Base-by-base conservation (phyloP, 2,888 invertebrate species). In the Atherix ibis region DNA sequence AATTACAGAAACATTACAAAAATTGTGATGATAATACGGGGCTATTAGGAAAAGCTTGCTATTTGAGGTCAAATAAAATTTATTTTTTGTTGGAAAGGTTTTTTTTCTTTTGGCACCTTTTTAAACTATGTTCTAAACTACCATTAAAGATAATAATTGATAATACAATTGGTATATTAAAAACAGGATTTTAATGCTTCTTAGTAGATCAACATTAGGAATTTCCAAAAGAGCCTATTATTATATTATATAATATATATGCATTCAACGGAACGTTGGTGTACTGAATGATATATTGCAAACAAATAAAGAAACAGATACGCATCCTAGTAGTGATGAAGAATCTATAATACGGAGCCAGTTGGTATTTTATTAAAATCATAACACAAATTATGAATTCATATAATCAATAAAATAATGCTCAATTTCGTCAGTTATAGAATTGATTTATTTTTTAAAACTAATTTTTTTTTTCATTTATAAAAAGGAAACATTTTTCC, bases 171-270 rank as follows among this genome's bases (percentile, higher is more conserved):
- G 22, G 22, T 22, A 10, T 22, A 22, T 22, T 22, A 10, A 22
- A 22, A 22, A 22, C 6, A 31, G 31, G 33, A 25, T 36, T 31
- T 27, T 31, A 28, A 10, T 37, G 31, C 16, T 14, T 34, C 5
- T 34, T 34, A 15, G 31, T 27, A 22, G 33, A 32, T 33, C 29
- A 36, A 31, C 32, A 37, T 26, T 37, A 35, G 10, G 9, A 25
- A 3, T 34, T 32, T 16, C 13, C 8, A 14, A 40, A 32, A 17
- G 35, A 19, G 2, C 13, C 12, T 31, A 22, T 5, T 31, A 17
- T 12, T 32, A 26, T 13, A 34, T 36, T 1, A 9, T 37, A 9
- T 32, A 37, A 9, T 36, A 37, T 25, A 34, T 37, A 4, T 39
- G 39, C 18, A 33, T 36, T 36, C 12, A 36, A n/a, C n/a, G n/a